Base-by-base conservation (phyloP, 2,888 invertebrate species). In the Heliconius aoede region DNA sequence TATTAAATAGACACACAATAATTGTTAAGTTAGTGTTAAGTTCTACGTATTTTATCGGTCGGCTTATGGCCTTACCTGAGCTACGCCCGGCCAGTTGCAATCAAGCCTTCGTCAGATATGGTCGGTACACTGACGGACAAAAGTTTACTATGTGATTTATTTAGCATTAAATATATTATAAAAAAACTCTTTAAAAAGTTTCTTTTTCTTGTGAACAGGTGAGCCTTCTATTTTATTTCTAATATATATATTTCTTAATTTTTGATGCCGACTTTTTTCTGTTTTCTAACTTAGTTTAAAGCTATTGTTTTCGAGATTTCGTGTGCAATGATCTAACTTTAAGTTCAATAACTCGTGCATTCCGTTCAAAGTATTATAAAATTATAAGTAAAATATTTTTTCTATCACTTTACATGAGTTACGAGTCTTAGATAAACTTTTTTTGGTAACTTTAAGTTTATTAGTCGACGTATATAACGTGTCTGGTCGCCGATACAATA, bases 31-130 rank as follows among this genome's bases (percentile, higher is more conserved):
- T 77, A 78, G 55, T n/a, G 30, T 5, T 9, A 65, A 46, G 51
- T 71, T 76, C 75, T 71, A 73, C 75, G 81, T 67, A 86, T 86
- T 83, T 73, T 81, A 84, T 81, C 81, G 77, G 86, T 79, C 85
- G 90, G 85, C 79, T 92, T 86, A 83, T 84, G 86, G 90, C 88
- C 84, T 84, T 92, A 92, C 91, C 92, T 90, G 90, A 84, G 89
- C 85, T 86, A 82, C 86, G 84, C 85, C 86, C 86, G 84, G 84
- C 81, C 87, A 92, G 93, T 93, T 85, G 88, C 89, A 87, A 86
- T 85, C 86, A 88, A 87, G 89, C 84, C 86, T 86, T 81, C 80
- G 87, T 81, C 81, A 80, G 83, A 85, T 81, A 78, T 83, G 85
- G 87, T 85, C 83, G 72, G 21, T 3, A n/a, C 11, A 24, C 60